Conservation (phyloP, 2,113 vertebrate species). For the Cynopterus brachyotis region DNA sequence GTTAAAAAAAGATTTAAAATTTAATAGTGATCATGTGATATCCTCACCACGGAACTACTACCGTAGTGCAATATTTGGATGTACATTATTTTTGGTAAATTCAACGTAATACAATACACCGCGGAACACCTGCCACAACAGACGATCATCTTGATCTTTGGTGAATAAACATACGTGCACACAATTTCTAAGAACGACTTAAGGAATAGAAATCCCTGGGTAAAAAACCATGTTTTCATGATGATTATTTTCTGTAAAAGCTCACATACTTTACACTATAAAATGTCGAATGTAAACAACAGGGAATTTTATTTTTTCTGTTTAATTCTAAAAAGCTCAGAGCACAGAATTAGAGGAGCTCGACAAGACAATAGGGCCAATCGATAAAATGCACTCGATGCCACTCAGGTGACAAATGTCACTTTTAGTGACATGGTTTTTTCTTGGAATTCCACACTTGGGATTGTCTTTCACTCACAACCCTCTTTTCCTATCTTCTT, state of each 20-base stretch:
- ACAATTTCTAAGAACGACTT: background rate
- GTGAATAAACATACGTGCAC: background rate
- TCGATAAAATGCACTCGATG: background rate
- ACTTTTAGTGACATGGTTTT: background rate
- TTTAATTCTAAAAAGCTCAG: background rate
- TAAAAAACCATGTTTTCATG: background rate
- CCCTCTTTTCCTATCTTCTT: background rate
- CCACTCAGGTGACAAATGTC: slow-evolving; percentile 6
- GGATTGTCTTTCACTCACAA: background rate
- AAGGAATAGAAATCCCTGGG: background rate
- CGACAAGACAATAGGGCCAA: background rate
- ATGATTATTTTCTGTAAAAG: slow-evolving; percentile 19
- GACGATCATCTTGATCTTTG: background rate
- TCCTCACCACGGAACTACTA: background rate
- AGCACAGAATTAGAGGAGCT: background rate
- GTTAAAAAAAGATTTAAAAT: background rate
- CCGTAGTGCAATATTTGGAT: background rate
- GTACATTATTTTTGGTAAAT: background rate
- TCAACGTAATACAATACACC: background rate
- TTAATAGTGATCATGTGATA: background rate
- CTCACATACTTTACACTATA: background rate
- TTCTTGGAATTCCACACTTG: background rate
- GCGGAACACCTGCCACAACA: background rate
- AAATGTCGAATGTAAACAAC: background rate
- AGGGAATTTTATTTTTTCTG: background rate